Percentiles rank a stretch among this genome's conserved stretches.
phyloP scores from a whole-genome alignment of 2,888 invertebrate genomes.

The Itoplectis maculator region DNA sequence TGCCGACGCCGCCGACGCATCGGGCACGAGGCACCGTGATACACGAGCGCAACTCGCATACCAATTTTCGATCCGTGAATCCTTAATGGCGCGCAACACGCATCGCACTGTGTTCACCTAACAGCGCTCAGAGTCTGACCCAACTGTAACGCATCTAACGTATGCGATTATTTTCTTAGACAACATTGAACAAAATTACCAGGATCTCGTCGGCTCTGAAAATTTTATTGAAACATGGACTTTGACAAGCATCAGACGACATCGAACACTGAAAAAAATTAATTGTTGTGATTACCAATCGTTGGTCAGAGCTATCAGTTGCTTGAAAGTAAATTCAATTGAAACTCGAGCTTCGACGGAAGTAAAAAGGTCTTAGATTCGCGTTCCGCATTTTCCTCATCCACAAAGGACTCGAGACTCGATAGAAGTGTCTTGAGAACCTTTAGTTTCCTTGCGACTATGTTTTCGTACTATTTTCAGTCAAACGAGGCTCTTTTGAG shows the following conservation, averaged over 20 bases:
- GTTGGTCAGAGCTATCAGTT: no score
- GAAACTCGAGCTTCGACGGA: neutral
- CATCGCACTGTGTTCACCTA: conserved; percentile 13
- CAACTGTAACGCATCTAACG: conserved; percentile 10
- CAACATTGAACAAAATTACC: no score
- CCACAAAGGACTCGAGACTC: neutral
- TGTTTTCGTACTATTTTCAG: neutral
- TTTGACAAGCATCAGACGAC: neutral
- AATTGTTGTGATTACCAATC: no score
- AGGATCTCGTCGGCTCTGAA: no score
- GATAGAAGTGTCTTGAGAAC: neutral
- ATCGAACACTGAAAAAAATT: no score
- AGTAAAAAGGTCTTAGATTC: neutral
- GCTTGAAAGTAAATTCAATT: neutral
- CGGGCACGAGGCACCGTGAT: conserved; percentile 38
- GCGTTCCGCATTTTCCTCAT: neutral
- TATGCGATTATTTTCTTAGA: conserved; percentile 4
- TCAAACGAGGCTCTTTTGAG: neutral
- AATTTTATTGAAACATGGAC: no score
- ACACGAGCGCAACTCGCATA: conserved; percentile 69
- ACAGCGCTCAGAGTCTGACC: conserved; percentile 18
- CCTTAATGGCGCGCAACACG: conserved; percentile 66
- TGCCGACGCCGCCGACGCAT: neutral
- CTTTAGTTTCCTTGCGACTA: neutral
- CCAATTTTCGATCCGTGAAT: conserved; percentile 73